phyloP scores from a whole-genome alignment of 2,888 invertebrate genomes.

The Amphipyra berbera region DNA sequence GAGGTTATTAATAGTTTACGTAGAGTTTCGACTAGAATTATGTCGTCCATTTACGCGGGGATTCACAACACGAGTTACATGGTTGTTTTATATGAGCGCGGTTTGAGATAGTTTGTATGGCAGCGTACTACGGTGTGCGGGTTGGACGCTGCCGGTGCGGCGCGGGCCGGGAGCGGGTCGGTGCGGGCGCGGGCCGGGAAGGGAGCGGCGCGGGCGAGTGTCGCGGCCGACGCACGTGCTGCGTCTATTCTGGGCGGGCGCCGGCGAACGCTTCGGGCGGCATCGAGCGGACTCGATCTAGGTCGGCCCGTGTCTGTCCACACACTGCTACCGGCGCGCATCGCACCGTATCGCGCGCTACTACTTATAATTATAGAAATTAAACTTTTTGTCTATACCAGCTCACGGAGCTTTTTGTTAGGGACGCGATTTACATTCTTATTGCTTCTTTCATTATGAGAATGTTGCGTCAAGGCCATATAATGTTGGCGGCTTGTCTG shows the following conservation, averaged over 20 bases:
- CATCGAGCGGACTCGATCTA: slow-evolving; percentile 86
- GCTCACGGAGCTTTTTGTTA: slow-evolving; percentile 19
- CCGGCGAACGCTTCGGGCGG: slow-evolving; percentile 66
- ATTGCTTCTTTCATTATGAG: slow-evolving; percentile 34
- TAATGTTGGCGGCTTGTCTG: neutral
- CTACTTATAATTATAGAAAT: slow-evolving; percentile 48
- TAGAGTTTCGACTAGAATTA: slow-evolving; percentile 52
- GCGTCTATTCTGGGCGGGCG: slow-evolving; percentile 87
- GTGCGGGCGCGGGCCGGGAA: slow-evolving; percentile 51
- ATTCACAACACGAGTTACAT: slow-evolving; percentile 67
- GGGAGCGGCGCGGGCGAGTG: slow-evolving; percentile 71
- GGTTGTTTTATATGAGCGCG: slow-evolving; percentile 48
- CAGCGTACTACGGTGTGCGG: slow-evolving; percentile 43
- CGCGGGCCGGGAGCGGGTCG: slow-evolving; percentile 15
- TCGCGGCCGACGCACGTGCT: slow-evolving; percentile 87
- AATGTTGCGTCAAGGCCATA: neutral
- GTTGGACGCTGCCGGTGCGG: slow-evolving; percentile 51
- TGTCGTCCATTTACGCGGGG: slow-evolving; percentile 52
- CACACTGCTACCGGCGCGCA: slow-evolving; percentile 60
- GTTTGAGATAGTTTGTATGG: slow-evolving; percentile 48
- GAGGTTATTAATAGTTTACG: slow-evolving; percentile 74
- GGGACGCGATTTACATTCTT: slow-evolving; percentile 31
- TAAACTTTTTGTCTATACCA: slow-evolving; percentile 38
- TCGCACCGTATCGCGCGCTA: slow-evolving; percentile 54
- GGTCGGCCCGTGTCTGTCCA: slow-evolving; percentile 75